phyloP scores from a whole-genome alignment of 2,888 invertebrate genomes.

The Acleris emargana region DNA sequence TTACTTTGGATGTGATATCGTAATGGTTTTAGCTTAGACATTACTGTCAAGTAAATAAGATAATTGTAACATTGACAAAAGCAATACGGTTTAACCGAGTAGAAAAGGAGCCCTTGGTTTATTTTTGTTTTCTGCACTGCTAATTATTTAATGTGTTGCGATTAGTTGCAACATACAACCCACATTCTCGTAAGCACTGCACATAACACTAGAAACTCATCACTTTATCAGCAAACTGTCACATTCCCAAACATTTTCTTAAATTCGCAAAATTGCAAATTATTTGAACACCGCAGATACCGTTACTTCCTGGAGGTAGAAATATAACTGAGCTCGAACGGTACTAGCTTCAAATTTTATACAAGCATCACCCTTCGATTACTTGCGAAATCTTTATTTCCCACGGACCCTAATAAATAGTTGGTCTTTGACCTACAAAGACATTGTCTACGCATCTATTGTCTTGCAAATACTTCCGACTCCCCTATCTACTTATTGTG shows the following conservation, averaged over 20 bases:
- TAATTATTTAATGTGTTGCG: no score
- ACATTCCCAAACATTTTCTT: not conserved
- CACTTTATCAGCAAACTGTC: not conserved
- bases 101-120: no score
- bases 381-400: conserved; percentile 55
- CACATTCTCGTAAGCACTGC: no score
- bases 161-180: no score
- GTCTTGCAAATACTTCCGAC: conserved; percentile 68
- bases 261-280: not conserved
- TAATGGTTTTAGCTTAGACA: no score
- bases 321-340: conserved; percentile 67
- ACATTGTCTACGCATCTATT: conserved; percentile 69
- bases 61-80: no score
- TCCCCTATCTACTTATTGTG: conserved; percentile 55
- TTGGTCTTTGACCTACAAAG: conserved; percentile 67
- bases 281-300: conserved; percentile 37
- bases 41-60: no score
- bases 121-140: no score
- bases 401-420: conserved; percentile 53
- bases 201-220: no score
- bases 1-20: no score
- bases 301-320: conserved; percentile 72
- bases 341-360: conserved; percentile 65
- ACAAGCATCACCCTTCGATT: conserved; percentile 65
- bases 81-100: no score